phyloP scores from a whole-genome alignment of 2,797 vertebrate species.

The Pelochelys cantorii region DNA sequence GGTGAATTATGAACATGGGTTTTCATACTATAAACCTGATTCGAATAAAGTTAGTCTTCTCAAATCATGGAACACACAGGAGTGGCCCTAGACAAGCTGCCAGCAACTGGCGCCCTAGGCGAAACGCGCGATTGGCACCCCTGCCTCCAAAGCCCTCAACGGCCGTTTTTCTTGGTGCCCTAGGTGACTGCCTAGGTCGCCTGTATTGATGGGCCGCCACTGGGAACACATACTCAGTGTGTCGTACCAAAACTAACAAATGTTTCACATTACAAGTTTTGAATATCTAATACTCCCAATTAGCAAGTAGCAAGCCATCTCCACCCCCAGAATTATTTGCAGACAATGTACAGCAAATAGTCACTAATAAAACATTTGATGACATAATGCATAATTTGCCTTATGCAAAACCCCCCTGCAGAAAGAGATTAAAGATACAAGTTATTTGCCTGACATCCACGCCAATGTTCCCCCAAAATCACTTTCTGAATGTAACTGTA shows the following conservation, averaged over 20 bases:
- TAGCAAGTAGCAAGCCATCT: not conserved
- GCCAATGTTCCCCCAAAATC: rapidly evolving
- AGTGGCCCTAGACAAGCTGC: too few relatives aligned
- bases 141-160: too few relatives aligned
- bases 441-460: not conserved
- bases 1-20: not conserved
- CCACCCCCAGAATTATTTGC: not conserved
- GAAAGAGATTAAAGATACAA: not conserved
- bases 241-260: not conserved
- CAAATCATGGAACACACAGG: not conserved
- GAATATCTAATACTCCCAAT: not conserved
- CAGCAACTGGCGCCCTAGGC: too few relatives aligned
- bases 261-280: not conserved
- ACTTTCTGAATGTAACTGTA: not conserved
- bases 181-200: too few relatives aligned
- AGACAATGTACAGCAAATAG: not conserved
- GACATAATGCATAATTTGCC: not conserved
- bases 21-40: not conserved
- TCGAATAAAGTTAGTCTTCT: not conserved
- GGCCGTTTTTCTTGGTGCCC: too few relatives aligned
- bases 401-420: not conserved
- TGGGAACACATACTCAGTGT: too few relatives aligned
- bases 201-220: too few relatives aligned
- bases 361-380: not conserved
- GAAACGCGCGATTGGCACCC: too few relatives aligned